Evolutionary conservation across 2,888 invertebrate genomes (phyloP).

Genomic region (Phyllotreta cruciferae): DNA sequence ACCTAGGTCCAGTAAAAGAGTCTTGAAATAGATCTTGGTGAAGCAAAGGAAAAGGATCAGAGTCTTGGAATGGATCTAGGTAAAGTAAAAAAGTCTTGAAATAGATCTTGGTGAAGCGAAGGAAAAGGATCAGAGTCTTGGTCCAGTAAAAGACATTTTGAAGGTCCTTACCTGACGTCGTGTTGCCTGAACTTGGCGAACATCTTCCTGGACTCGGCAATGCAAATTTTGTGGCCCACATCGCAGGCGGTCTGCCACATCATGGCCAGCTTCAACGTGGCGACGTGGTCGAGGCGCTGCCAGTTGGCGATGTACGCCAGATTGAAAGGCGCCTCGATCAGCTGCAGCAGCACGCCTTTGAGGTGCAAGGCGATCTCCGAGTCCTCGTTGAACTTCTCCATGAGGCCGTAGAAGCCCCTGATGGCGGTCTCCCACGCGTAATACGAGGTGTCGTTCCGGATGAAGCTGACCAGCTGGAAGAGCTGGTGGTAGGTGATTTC

Average conservation of each 20-base stretch:
- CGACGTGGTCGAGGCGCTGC: conserved; percentile 57
- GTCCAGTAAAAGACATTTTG: too few species aligned
- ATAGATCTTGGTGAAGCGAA: too few species aligned
- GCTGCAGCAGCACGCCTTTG: conserved; percentile 23
- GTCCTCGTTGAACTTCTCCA: conserved; percentile 31
- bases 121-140: too few species aligned
- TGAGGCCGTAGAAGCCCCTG: conserved; percentile 55
- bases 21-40: too few species aligned
- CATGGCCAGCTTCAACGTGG: conserved; percentile 67
- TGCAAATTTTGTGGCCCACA: conserved; percentile 66
- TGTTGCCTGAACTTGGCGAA: conserved; percentile 47
- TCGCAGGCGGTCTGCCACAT: conserved; percentile 71
- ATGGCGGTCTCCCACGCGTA: conserved; percentile 80
- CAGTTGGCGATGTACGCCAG: conserved; percentile 29
- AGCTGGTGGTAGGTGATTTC: conserved; percentile 67
- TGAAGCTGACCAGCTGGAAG: conserved; percentile 71
- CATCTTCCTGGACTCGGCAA: conserved; percentile 57
- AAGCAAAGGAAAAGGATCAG: too few species aligned
- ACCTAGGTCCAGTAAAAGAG: too few species aligned
- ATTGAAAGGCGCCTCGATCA: conserved; percentile 29
- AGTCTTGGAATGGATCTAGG: too few species aligned
- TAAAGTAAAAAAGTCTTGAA: too few species aligned
- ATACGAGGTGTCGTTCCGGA: conserved; percentile 72
- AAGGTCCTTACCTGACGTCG: conserved; percentile 23
- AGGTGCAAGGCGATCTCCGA: conserved; percentile 15